Evolutionary conservation across 2,113 vertebrate genomes (phyloP).

Genomic region (Paramormyrops kingsleyae): DNA sequence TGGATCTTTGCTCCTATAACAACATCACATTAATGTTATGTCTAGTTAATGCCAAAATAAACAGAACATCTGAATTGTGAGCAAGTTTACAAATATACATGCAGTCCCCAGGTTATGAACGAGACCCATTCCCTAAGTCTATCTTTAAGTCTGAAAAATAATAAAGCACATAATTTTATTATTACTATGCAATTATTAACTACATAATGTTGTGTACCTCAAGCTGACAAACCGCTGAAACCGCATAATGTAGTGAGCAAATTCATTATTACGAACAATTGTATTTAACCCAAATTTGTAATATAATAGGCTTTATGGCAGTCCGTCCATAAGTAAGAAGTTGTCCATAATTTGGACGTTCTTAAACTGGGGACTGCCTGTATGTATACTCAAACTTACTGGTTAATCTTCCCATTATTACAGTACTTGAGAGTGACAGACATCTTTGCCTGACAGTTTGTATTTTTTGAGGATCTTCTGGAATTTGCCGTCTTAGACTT

Average conservation of each 20-base stretch:
- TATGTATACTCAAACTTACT: not conserved
- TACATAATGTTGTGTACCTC: not conserved
- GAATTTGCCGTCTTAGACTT: not conserved
- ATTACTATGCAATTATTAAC: too few species aligned
- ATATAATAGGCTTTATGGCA: not conserved
- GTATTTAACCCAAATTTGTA: not conserved
- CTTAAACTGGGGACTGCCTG: not conserved
- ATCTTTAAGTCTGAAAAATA: not conserved
- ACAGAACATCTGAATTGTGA: not conserved
- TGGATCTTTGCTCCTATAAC: not conserved
- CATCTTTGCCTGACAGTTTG: constrained; percentile 14
- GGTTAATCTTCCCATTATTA: not conserved
- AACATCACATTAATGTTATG: not conserved
- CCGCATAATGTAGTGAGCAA: not conserved
- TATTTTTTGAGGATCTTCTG: not conserved
- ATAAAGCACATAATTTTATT: not conserved
- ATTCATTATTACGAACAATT: not conserved
- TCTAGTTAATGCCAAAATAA: not conserved
- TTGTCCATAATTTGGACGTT: not conserved
- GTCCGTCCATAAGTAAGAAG: not conserved
- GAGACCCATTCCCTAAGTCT: not conserved
- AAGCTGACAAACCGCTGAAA: not conserved
- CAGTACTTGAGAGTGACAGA: not conserved
- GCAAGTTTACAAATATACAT: not conserved
- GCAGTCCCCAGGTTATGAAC: not conserved